Evolutionary conservation across 2,113 vertebrate genomes (phyloP), one percentile per base, ranked within the genome.

Genomic region (Fukomys damarensis): DNA sequence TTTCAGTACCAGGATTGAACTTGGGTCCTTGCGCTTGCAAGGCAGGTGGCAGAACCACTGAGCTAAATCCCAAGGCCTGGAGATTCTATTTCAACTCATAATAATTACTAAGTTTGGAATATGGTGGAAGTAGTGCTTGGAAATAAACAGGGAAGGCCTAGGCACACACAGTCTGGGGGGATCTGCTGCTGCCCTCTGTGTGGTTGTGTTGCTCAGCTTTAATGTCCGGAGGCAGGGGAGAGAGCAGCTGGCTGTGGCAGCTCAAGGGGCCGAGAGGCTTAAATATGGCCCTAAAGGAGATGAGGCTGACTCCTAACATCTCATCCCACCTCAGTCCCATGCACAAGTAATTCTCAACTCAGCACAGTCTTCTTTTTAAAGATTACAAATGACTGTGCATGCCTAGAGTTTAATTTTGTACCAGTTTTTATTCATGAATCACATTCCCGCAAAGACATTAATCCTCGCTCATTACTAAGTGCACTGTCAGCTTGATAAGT

Each of bases 391-490:
- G 76, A 96, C 92, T 96, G 56, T 92, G 74, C 74, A 82, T 93
- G 92, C 91, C 96, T 96, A 68, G 86, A 91, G 94, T 96, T 98
- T 97, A 98, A 98, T 98, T 97, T 97, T 96, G 63, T 84, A 61
- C 86, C 82, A 22, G 95, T 83, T 97, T 98, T 97, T 97, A 97
- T 97, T 97, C 96, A 97, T 94, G 96, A 97, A 97, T 94, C 97
- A 94, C 95, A 94, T 97, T 97, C 97, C 96, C 97, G 74, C 92
- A 77, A 95, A 97, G 88, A 96, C 95, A 97, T 98, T 96, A 95
- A 96, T 97, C 97, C 95, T 96, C 79, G 86, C 94, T 98, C 97
- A 89, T 97, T 98, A 97, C 97, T 94, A 96, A 97, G 94, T 91
- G 91, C 96, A 91, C 77, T 89, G 97, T 97, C 97, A 96, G 97